A percentile compares a stretch with the other conserved stretches of the same genome.
These are phyloP conservation scores for Orthochromis indermauri DNA, from an alignment of 2,113 vertebrate species.

Conservation along the genomic window DNA sequence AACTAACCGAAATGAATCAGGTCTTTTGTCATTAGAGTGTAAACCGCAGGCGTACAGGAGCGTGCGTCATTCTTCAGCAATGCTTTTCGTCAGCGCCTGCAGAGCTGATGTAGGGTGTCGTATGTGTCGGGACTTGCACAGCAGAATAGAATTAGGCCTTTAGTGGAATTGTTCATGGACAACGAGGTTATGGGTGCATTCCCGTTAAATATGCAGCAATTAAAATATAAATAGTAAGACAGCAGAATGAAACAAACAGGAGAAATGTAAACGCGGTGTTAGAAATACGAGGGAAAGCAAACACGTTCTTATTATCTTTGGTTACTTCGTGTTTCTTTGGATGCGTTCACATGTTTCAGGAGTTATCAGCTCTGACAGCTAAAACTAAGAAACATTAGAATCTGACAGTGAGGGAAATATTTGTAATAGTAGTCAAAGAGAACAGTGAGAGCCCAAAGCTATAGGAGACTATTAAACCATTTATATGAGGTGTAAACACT, in stretches of 20 bases:
- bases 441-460: not conserved
- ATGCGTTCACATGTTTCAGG: not conserved
- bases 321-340: not conserved
- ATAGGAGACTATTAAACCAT: fast-evolving
- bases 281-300: not conserved
- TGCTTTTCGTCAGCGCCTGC: slow-evolving; percentile 44
- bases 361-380: fast-evolving
- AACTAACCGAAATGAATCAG: not conserved
- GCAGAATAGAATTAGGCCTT: not conserved
- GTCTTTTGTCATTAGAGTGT: slow-evolving; percentile 3
- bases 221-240: not conserved
- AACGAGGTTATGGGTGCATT: not conserved
- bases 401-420: not conserved
- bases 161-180: not conserved
- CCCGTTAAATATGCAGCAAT: not conserved
- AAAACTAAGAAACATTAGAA: fast-evolving
- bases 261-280: not conserved
- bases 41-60: not conserved
- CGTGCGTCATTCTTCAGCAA: slow-evolving; percentile 51
- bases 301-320: not conserved
- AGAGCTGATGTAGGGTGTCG: not conserved
- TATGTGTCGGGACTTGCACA: slow-evolving; percentile 45
- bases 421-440: not conserved
- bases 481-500: not conserved
- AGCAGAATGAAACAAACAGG: not conserved